These are phyloP conservation scores for Botia kubotai DNA, from an alignment of 2,797 vertebrate species.

Conservation along the genomic window DNA sequence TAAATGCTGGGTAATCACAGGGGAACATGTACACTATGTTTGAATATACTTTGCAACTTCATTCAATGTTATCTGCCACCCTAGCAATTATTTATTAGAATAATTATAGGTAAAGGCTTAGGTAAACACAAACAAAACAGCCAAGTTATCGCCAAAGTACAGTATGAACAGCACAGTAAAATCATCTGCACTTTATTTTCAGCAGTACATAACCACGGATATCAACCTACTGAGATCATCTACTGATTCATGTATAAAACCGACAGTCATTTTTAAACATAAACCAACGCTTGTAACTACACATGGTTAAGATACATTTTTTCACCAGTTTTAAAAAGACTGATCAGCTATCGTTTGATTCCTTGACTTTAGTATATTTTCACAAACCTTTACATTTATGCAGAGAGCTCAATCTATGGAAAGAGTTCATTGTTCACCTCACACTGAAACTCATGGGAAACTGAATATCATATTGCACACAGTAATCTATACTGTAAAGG, in stretches of 20 bases:
- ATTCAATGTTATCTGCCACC: not conserved
- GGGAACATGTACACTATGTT: not conserved
- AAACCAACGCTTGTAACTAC: not conserved
- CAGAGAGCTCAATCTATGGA: conserved; percentile 24
- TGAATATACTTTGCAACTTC: not conserved
- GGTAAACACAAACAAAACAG: not conserved
- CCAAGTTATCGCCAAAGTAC: not conserved
- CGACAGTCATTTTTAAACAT: conserved; percentile 10
- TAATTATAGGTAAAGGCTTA: not conserved
- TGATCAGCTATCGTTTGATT: not conserved
- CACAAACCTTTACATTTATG: not conserved
- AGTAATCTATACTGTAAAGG: conserved; percentile 36
- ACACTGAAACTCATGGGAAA: conserved; percentile 72
- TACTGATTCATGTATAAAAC: not conserved
- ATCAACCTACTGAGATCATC: not conserved
- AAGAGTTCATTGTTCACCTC: conserved; percentile 67
- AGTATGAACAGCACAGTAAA: not conserved
- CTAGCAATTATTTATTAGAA: not conserved
- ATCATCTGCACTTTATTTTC: not conserved
- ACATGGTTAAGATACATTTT: no score
- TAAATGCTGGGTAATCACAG: no score
- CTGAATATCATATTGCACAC: conserved; percentile 74
- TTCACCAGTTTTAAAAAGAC: no score
- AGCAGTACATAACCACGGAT: not conserved
- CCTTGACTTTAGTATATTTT: not conserved